A percentile compares a stretch with the other conserved stretches of the same genome.
These are phyloP conservation scores for Euwallacea similis DNA, from an alignment of 1,140 invertebrate genomes.

Conservation along the genomic window DNA sequence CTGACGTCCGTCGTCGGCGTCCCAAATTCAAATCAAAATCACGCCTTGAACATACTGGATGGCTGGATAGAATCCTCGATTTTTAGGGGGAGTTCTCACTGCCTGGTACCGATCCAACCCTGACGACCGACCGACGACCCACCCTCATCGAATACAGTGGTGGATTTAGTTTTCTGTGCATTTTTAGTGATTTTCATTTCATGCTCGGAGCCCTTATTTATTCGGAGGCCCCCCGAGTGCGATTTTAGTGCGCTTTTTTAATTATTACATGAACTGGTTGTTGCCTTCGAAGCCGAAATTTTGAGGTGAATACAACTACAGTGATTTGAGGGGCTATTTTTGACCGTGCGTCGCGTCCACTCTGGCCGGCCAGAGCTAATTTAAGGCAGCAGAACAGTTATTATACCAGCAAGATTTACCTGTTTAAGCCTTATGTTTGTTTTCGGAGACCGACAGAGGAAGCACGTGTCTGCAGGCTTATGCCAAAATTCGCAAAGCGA, in stretches of 20 bases:
- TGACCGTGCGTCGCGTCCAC: neutral
- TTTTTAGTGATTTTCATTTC: constrained; percentile 24
- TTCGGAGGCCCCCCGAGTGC: constrained; percentile 23
- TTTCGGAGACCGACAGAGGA: neutral
- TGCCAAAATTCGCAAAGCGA: neutral
- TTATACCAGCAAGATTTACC: neutral
- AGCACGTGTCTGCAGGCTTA: neutral
- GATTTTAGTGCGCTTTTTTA: constrained; percentile 17
- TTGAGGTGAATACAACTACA: constrained; percentile 28
- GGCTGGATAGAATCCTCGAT: constrained; percentile 44
- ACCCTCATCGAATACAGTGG: neutral
- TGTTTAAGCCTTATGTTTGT: neutral
- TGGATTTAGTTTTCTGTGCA: constrained; percentile 3
- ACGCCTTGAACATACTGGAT: constrained; percentile 44
- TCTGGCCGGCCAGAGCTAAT: neutral
- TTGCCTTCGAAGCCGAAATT: constrained; percentile 25
- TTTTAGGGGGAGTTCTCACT: constrained; percentile 39
- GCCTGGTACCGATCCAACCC: constrained; percentile 44
- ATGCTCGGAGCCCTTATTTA: constrained; percentile 26
- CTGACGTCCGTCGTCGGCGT: constrained; percentile 24
- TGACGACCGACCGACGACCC: constrained; percentile 5
- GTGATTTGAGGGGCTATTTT: too few relatives aligned
- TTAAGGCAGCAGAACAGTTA: neutral
- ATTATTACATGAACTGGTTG: constrained; percentile 5
- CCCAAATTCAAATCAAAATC: constrained; percentile 38